A percentile compares a stretch with the other conserved stretches of the same genome.
phyloP scores from a whole-genome alignment of 1,140 invertebrate species.

The Hyles vespertilio region DNA sequence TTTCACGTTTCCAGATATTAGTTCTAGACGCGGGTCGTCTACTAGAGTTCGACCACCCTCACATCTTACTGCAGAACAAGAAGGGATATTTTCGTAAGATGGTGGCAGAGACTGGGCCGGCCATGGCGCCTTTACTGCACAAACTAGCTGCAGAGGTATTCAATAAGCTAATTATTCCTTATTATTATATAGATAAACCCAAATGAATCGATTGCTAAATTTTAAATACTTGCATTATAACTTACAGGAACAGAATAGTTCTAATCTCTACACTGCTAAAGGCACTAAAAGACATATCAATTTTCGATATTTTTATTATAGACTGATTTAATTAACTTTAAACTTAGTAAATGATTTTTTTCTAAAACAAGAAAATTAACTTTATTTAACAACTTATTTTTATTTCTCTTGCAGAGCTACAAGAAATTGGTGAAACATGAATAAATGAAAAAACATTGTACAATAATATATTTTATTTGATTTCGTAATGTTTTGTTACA shows the following conservation, averaged over 20 bases:
- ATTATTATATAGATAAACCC: too few relatives aligned
- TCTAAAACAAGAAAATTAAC: too few relatives aligned
- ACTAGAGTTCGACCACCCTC: conserved; percentile 83
- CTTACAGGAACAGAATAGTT: too few relatives aligned
- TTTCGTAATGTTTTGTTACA: conserved; percentile 29
- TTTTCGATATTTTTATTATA: too few relatives aligned
- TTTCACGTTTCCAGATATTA: conserved; percentile 72
- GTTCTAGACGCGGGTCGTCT: conserved; percentile 83
- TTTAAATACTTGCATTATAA: too few relatives aligned
- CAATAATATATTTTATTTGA: conserved; percentile 11
- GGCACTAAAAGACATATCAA: too few relatives aligned
- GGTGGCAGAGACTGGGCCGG: conserved; percentile 77
- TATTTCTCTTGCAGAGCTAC: conserved; percentile 31
- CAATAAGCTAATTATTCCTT: background rate
- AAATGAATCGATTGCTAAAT: too few relatives aligned
- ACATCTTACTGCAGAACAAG: conserved; percentile 78
- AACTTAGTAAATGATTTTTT: too few relatives aligned
- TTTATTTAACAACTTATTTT: background rate
- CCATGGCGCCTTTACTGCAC: conserved; percentile 48
- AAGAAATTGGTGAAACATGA: conserved; percentile 9
- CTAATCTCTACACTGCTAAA: too few relatives aligned
- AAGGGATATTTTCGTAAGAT: conserved; percentile 75
- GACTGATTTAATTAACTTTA: too few relatives aligned
- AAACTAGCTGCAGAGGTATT: conserved; percentile 49
- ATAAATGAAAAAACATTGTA: background rate